Evolutionary conservation across 1,140 invertebrate species (phyloP), one percentile per base, ranked within the genome.

Genomic region (Onthophagus taurus): DNA sequence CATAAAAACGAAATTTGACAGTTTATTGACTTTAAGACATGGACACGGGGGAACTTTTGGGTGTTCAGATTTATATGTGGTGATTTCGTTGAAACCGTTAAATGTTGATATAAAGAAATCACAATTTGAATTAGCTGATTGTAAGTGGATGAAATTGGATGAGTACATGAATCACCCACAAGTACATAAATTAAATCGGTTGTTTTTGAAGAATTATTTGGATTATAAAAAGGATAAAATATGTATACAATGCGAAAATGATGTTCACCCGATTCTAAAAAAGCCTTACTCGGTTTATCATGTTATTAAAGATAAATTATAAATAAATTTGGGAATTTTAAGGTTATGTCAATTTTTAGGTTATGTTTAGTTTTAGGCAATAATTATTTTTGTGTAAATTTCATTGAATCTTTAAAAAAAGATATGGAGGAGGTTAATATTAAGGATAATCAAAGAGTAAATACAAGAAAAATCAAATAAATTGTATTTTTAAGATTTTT

Each of bases 51-150:
- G 75, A 51, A 75, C 75, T 55, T 92, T 83, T 61, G 78, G 72
- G 4, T 92, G 88, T 58, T 89, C 84, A 1, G 89, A 91, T 61
- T 77, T 92, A 35, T 94, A 91, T 57, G 73, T 85, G 31, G 71
- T 92, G 1, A 74, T 86, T 4, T 74, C 76, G 49, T 68, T 93
- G 50, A 77, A 69, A 50, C 85, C 89, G 1, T 41, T 73, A 1
- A 76, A 75, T 20, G 60, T 69, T 12, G 67, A 78, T 6, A 82
- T 91, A 29, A 65, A 63, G 31, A 72, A 76, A 48, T 86, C 85
- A 54, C 66, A 78, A 11, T 68, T 74, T 49, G 89, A 95, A 69
- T 80, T 93, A 12, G 70, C 68, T 0, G 74, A 78, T 14, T 84
- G 83, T 49, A 59, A 72, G 52, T 95, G 90, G 90, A 90, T 93